These are phyloP conservation scores for Hydrozoanthus gracilis DNA, from an alignment of 92 coral and sea anemone species.

Conservation along the genomic window DNA sequence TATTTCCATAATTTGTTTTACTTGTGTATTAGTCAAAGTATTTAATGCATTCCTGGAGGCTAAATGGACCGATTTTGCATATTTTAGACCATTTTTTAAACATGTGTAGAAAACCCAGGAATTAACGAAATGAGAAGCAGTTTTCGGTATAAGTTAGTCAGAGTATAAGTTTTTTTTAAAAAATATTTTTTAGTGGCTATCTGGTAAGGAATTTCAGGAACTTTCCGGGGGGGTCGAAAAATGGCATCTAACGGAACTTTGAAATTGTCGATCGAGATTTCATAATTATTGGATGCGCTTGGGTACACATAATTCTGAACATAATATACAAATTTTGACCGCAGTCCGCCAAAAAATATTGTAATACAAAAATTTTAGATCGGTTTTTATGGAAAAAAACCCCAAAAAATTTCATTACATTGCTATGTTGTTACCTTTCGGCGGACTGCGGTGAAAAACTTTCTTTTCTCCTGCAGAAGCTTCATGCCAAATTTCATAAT, in stretches of 20 bases:
- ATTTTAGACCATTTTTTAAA: too few species aligned
- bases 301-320: neutral
- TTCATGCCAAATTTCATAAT: neutral
- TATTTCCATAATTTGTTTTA: constrained; percentile 7
- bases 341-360: neutral
- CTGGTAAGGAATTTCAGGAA: neutral
- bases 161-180: neutral
- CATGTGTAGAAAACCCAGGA: too few species aligned
- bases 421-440: neutral
- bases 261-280: too few species aligned
- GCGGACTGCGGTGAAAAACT: neutral
- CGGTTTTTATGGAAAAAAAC: neutral
- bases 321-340: too few species aligned
- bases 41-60: too few species aligned
- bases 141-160: neutral
- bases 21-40: constrained; percentile 11
- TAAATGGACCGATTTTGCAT: too few species aligned
- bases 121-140: too few species aligned
- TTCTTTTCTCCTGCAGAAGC: neutral
- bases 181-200: neutral
- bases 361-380: neutral
- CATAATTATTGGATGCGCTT: neutral
- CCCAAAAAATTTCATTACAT: neutral
- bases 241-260: neutral
- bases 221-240: neutral